Evolutionary conservation across 2,113 vertebrate genomes (phyloP), one percentile per base, ranked within the genome.

Genomic region (Lepus americanus): DNA sequence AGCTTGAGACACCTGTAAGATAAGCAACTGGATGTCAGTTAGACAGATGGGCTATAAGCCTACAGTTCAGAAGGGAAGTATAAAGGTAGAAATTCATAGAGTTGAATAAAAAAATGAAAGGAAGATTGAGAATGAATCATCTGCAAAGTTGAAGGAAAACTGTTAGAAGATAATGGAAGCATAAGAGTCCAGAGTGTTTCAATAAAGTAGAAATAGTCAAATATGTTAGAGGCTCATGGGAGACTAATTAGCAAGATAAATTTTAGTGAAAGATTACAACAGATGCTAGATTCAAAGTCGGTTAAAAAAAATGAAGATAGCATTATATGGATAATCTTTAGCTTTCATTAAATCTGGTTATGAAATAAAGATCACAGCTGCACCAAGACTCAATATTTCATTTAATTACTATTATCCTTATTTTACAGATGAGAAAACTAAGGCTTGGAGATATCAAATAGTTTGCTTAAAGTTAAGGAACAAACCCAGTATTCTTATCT

Each of bases 371-470:
- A 76, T 94, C 82, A 95, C 6, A 91, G 9, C 0, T 90, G 36
- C 49, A 81, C 5, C 67, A 87, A 92, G 39, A 93, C 55, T 94
- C 53, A 88, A 13, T 94, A 87, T 73, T 66, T 74, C 8, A 51
- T 9, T 82, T 88, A 94, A 59, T 82, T 74, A 81, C n/a, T 90
- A n/a, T 61, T 90, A 92, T 89, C 9, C 9, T 91, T 96, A 86
- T 83, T 74, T 90, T 88, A 70, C 8, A 96, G n/a, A 82, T 89
- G 22, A 82, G 22, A 29, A 95, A 92, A 78, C n/a, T 55, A 13
- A 88, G 31, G 44, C 33, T 83, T 93, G 9, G 31, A 79, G 51
- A 87, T 64, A 12, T 86, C 13, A 86, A 90, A 0, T 73, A 88
- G 70, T n/a, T 93, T 80, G 83, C 20, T 61, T 85, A 94, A 82